Conservation (phyloP, 1,140 invertebrate species). For the Leptestheria dahalacensis region DNA sequence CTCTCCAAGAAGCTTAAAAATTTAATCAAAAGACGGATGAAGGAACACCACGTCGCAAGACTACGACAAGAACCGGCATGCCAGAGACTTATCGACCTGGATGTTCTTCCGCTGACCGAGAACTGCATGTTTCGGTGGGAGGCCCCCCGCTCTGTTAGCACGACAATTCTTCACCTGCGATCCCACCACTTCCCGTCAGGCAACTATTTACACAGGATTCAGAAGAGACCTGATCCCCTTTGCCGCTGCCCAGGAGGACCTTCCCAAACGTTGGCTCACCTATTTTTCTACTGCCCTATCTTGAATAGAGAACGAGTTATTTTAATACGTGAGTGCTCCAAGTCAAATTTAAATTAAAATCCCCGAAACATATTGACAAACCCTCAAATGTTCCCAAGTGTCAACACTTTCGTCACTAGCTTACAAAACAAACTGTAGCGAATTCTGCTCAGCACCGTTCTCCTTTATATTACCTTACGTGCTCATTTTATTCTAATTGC, state of each 20-base stretch:
- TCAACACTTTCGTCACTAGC: neutral
- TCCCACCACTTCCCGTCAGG: neutral
- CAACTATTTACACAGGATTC: neutral
- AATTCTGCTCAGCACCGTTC: neutral
- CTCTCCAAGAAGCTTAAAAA: neutral
- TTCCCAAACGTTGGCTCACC: neutral
- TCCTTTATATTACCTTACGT: neutral
- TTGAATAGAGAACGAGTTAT: neutral
- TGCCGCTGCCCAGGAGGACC: neutral
- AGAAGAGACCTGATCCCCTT: neutral
- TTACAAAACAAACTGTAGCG: neutral
- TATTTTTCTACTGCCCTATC: neutral
- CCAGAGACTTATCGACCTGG: neutral
- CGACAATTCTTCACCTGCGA: neutral
- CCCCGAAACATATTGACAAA: neutral
- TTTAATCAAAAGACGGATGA: neutral
- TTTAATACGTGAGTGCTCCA: neutral
- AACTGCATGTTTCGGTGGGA: neutral
- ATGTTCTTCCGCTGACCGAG: neutral
- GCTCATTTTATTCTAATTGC: neutral
- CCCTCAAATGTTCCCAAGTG: neutral
- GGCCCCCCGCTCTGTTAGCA: neutral
- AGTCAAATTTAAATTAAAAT: neutral
- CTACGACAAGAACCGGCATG: neutral
- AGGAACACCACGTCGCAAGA: too few relatives aligned